phyloP scores from a whole-genome alignment of 2,888 invertebrate genomes.

The Mechanitis messenoides region DNA sequence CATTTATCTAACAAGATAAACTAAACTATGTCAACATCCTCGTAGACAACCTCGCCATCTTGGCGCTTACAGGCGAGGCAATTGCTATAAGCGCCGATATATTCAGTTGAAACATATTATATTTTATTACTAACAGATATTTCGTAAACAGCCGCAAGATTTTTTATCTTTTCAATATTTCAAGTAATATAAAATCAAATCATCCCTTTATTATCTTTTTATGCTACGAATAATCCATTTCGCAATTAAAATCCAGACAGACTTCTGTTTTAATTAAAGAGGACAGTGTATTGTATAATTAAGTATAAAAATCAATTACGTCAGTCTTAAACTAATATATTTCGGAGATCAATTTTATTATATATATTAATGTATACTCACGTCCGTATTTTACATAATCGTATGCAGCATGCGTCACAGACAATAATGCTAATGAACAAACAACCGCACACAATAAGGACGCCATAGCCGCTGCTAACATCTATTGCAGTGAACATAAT shows the following conservation, averaged over 20 bases:
- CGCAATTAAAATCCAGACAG: slow-evolving; percentile 19
- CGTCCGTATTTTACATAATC: slow-evolving; percentile 67
- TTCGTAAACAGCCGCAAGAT: neutral
- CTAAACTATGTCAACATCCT: neutral
- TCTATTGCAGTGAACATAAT: slow-evolving; percentile 29
- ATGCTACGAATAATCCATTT: slow-evolving; percentile 21
- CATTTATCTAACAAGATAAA: slow-evolving; percentile 1
- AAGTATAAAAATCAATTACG: slow-evolving; percentile 15
- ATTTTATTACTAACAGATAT: too few species aligned
- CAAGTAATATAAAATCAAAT: slow-evolving; percentile 10
- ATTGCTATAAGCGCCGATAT: neutral
- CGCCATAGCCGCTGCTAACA: slow-evolving; percentile 33
- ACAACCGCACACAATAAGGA: slow-evolving; percentile 27
- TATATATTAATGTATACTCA: slow-evolving; percentile 39
- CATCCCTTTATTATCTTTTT: slow-evolving; percentile 18
- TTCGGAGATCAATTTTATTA: neutral
- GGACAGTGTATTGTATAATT: slow-evolving; percentile 19
- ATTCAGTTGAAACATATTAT: neutral
- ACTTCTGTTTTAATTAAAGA: slow-evolving; percentile 22
- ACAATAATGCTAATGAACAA: slow-evolving; percentile 28
- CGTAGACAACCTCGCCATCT: neutral
- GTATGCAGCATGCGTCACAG: slow-evolving; percentile 33
- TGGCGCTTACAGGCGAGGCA: neutral
- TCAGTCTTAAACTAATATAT: neutral
- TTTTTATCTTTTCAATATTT: neutral